phyloP scores from a whole-genome alignment of 2,113 vertebrate genomes.

The Bos taurus region DNA sequence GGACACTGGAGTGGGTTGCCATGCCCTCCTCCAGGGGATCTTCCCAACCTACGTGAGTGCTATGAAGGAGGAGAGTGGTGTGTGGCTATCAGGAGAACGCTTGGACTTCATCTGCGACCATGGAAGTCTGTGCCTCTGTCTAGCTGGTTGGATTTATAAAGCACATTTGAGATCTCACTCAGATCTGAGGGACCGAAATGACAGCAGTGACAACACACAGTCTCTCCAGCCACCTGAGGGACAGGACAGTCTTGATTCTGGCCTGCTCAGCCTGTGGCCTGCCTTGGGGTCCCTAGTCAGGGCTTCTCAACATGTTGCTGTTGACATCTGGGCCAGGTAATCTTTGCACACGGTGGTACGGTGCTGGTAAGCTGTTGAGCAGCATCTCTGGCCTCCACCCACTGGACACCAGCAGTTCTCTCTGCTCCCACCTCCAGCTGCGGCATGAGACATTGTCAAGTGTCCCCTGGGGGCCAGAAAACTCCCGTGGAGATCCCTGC shows the following conservation, averaged over 20 bases:
- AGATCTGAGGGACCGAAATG: not conserved
- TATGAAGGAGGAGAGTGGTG: not conserved
- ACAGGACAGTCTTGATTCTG: too few species aligned
- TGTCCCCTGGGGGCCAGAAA: not conserved
- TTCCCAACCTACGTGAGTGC: not conserved
- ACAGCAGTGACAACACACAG: not conserved
- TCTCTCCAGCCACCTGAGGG: not conserved
- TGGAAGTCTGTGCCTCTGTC: not conserved
- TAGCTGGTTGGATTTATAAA: not conserved
- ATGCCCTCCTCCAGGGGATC: not conserved
- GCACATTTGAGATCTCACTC: not conserved
- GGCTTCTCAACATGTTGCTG: not conserved
- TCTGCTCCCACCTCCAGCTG: not conserved
- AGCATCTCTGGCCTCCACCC: not conserved
- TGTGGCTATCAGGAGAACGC: too few species aligned
- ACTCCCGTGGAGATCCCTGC: not conserved
- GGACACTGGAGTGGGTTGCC: not conserved
- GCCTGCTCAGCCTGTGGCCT: not conserved
- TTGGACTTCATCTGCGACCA: not conserved
- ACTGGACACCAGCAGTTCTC: not conserved
- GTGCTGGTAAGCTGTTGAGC: not conserved
- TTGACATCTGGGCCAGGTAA: not conserved
- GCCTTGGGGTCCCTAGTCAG: not conserved
- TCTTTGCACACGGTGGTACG: not conserved
- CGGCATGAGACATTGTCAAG: accelerated